Conservation (phyloP, 92 coral and sea anemone species). For the Porites evermanni region DNA sequence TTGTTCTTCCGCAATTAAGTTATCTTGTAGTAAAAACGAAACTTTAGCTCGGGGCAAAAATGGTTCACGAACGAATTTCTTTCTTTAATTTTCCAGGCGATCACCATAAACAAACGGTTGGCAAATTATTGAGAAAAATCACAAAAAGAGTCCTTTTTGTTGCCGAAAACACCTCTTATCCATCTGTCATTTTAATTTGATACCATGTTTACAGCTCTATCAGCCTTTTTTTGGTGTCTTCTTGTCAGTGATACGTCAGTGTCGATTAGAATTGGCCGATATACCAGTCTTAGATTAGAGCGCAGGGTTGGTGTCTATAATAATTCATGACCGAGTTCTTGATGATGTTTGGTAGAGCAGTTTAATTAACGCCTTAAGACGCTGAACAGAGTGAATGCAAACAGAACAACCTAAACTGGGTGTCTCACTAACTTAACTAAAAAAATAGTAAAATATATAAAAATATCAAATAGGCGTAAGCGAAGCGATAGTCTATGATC, state of each 20-base stretch:
- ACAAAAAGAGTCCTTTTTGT: not conserved
- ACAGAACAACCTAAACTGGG: not conserved
- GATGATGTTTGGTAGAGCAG: constrained; percentile 4
- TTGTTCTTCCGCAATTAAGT: no score
- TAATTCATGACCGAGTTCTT: constrained; percentile 11
- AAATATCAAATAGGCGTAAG: not conserved
- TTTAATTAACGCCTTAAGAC: constrained; percentile 28
- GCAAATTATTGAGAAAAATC: not conserved
- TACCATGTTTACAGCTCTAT: constrained; percentile 12
- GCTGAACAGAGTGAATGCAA: not conserved
- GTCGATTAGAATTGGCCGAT: constrained; percentile 22
- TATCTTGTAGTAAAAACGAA: no score
- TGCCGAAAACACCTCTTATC: not conserved
- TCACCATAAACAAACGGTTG: not conserved
- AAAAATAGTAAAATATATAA: not conserved
- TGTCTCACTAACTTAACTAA: not conserved
- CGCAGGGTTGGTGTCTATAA: not conserved
- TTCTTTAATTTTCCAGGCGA: not conserved
- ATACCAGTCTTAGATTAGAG: constrained; percentile 18
- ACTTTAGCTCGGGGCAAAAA: no score
- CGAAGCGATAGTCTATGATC: constrained; percentile 2
- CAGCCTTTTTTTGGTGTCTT: constrained; percentile 3
- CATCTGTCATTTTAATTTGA: constrained; percentile 7
- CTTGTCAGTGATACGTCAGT: not conserved
- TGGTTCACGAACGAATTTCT: not conserved